Evolutionary conservation across 2,113 vertebrate genomes (phyloP).

Genomic region (Pteronura brasiliensis): DNA sequence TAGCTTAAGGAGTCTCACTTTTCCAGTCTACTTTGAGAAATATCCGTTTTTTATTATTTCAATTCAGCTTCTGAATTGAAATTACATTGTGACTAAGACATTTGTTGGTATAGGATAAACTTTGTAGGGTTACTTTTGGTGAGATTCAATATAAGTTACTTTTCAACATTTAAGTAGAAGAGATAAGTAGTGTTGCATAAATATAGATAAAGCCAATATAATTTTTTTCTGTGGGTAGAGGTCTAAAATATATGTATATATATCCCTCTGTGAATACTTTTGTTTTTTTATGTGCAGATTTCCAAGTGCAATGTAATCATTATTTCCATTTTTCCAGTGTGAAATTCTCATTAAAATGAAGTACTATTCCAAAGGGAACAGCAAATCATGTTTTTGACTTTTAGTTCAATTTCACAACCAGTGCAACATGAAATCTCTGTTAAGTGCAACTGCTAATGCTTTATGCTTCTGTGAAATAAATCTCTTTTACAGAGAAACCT

Average conservation of each 20-base stretch:
- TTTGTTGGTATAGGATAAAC: neutral
- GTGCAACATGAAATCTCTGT: constrained; percentile 1
- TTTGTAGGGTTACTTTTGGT: neutral
- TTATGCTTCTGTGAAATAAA: neutral
- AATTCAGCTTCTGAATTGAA: neutral
- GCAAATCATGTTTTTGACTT: constrained; percentile 33
- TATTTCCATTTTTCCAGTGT: constrained; percentile 38
- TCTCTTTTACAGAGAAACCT: neutral
- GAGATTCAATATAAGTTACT: neutral
- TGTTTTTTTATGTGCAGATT: constrained; percentile 22
- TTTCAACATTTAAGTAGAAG: constrained; percentile 18
- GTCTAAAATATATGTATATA: neutral
- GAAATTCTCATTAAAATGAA: constrained; percentile 48
- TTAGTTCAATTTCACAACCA: constrained; percentile 5
- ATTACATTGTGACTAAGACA: neutral
- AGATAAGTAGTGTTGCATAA: neutral
- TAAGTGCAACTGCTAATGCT: neutral
- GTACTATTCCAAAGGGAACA: constrained; percentile 27
- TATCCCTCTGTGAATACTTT: neutral
- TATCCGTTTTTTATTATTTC: neutral
- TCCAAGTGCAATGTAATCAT: constrained; percentile 18
- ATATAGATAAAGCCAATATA: neutral
- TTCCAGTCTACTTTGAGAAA: neutral
- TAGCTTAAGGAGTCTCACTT: neutral
- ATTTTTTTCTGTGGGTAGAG: neutral